These are phyloP conservation scores for Poicephalus meyeri DNA, from an alignment of 2,113 vertebrate species.

Conservation along the genomic window DNA sequence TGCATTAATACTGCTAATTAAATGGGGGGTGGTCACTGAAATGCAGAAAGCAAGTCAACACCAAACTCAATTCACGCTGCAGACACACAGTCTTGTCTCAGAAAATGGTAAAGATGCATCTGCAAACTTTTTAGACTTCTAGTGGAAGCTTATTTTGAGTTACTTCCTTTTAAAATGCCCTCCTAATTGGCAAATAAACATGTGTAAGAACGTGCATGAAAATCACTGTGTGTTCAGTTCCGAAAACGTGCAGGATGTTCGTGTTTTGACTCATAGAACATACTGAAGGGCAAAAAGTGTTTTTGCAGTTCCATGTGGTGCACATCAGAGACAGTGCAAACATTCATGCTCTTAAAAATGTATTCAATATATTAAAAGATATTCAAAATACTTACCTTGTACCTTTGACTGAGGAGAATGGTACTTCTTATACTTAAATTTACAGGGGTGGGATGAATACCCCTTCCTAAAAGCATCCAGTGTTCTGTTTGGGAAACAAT, in stretches of 20 bases:
- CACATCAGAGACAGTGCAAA: not conserved
- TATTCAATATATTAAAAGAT: not conserved
- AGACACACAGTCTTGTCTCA: not conserved
- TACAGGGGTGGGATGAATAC: not conserved
- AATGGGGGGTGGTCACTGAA: not conserved
- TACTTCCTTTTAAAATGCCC: not conserved
- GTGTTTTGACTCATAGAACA: not conserved
- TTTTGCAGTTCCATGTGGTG: not conserved
- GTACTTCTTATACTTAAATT: not conserved
- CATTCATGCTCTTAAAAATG: not conserved
- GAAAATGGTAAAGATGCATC: not conserved
- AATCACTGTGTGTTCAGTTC: not conserved
- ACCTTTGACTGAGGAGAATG: not conserved
- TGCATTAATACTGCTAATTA: not conserved
- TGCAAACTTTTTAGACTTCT: not conserved
- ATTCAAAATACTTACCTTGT: conserved; percentile 56
- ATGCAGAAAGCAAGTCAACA: not conserved
- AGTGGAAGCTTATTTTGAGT: not conserved
- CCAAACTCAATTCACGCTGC: not conserved
- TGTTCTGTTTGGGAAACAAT: not conserved
- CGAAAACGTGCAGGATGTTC: not conserved
- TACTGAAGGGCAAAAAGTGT: not conserved
- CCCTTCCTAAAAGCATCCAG: conserved; percentile 30
- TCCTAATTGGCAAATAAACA: not conserved
- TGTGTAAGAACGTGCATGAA: not conserved